Conservation (phyloP, 2,888 invertebrate species). For the Ochropleura leucogaster region DNA sequence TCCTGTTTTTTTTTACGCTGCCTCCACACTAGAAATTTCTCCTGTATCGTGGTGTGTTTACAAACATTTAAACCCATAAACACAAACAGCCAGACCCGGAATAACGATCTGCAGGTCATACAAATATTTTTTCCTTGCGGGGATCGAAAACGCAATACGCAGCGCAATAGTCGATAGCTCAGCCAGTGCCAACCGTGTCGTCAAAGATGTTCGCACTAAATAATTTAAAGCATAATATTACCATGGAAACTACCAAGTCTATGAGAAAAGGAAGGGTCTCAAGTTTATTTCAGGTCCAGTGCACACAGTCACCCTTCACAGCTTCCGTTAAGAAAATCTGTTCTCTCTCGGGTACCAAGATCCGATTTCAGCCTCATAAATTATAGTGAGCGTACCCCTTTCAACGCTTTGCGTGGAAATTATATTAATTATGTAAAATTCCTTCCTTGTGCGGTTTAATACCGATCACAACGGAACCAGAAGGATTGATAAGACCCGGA, state of each 20-base stretch:
- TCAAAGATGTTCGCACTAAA: neutral
- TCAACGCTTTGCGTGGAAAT: conserved; percentile 8
- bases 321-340: conserved; percentile 8
- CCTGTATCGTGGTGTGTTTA: too few species aligned
- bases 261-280: neutral
- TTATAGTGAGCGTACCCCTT: conserved; percentile 13
- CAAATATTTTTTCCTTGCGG: too few species aligned
- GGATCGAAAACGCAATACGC: too few species aligned
- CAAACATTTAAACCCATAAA: too few species aligned
- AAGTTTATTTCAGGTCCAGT: conserved; percentile 22
- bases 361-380: conserved; percentile 38
- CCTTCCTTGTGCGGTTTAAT: neutral
- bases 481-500: neutral
- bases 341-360: conserved; percentile 6
- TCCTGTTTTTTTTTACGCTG: neutral
- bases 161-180: too few species aligned
- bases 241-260: conserved; percentile 1
- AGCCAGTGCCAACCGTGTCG: too few species aligned
- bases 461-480: neutral
- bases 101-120: too few species aligned
- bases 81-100: too few species aligned
- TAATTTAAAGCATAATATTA: neutral
- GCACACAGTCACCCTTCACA: neutral
- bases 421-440: conserved; percentile 29
- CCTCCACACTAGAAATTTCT: too few species aligned